Evolutionary conservation across 1,140 invertebrate species (phyloP), one percentile per base, ranked within the genome.

Genomic region (Heliconius hewitsoni): DNA sequence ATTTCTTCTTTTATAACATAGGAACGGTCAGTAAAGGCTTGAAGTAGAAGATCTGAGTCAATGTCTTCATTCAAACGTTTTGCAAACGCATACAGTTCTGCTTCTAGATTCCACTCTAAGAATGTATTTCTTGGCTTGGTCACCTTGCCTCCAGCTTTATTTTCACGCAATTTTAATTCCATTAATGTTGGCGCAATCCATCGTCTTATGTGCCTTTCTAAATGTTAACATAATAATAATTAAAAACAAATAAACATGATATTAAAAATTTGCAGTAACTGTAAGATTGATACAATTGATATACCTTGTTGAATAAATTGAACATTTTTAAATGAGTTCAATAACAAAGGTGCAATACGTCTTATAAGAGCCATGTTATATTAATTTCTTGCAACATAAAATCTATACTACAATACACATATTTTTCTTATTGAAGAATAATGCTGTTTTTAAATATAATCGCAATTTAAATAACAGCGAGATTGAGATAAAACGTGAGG

Each of bases 61-160:
- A 99, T 98, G 11, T 97, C 95, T 95, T 99, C 98, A n/a, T 96
- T 96, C 16, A 99, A 93, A 66, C 98, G 95, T 85, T 97, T 96
- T 39, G 96, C 97, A 95, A 99, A 99, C 6, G 98, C 97, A 95
- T 95, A 99, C 23, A 99, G 78, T 95, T 99, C 98, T 0, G 98
- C 96, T 82, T 97, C 96, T 90, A 98, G 97, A 91, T 99, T 99
- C 98, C 97, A 98, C 83, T 98, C 97, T 16, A 97, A 76, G 86
- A 95, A 98, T 50, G 95, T 95, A 46, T 95, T 96, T 57, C 97
- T 95, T 18, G 92, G 91, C 30, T 88, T 84, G 23, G 66, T 85
- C 84, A 86, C 84, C 57, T 94, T 94, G 18, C 93, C 93, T 8
- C 92, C 93, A 30, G 86, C 77, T 78, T 88, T 90, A 1, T 89